Base-by-base conservation (phyloP, 2,888 invertebrate genomes). In the Megalurothrips usitatus region DNA sequence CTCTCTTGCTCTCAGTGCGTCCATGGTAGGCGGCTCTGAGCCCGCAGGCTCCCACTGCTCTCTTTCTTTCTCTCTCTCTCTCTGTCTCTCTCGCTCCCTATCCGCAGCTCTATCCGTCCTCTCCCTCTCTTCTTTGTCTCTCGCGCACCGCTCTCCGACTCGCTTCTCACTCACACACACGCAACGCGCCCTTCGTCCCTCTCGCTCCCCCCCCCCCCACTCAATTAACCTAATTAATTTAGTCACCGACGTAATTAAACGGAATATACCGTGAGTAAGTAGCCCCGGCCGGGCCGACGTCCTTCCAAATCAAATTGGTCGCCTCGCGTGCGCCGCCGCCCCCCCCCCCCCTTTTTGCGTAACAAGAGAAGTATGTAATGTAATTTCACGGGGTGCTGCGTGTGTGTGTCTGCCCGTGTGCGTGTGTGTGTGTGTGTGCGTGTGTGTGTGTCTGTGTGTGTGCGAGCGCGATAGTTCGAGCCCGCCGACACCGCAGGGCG, bases 151-250 rank as follows among this genome's bases (percentile, higher is more conserved):
- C n/a, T n/a, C 34, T 43, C 34, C 6, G 34, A 43, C 34, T 43
- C 34, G 34, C 34, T 43, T 43, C 34, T 43, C 34, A 6, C 34
- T 43, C 6, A 43, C 34, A 43, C 34, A 43, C 34, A 43, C 34
- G 6, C 6, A 43, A 4, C 68, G 23, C 68, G 23, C 68, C 23
- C 68, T 23, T 23, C 23, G 23, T 4, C 68, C 9, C 68, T 23
- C 68, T 23, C 23, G 8, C 68, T 4, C 23, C 23, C 23, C 68
- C 23, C 68, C 0, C 68, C 23, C 68, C 68, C 68, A 68, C 68
- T 68, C 68, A 68, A 68, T 68, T 68, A 68, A 68, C 68, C 68
- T 68, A 68, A 68, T 68, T 68, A 68, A 68, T 68, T 68, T 68
- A 68, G 68, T 68, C 68, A 68, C 68, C 68, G 68, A 68, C 68